These are phyloP conservation scores for Drosophila tripunctata DNA, from an alignment of 2,888 invertebrate species.

Conservation along the genomic window DNA sequence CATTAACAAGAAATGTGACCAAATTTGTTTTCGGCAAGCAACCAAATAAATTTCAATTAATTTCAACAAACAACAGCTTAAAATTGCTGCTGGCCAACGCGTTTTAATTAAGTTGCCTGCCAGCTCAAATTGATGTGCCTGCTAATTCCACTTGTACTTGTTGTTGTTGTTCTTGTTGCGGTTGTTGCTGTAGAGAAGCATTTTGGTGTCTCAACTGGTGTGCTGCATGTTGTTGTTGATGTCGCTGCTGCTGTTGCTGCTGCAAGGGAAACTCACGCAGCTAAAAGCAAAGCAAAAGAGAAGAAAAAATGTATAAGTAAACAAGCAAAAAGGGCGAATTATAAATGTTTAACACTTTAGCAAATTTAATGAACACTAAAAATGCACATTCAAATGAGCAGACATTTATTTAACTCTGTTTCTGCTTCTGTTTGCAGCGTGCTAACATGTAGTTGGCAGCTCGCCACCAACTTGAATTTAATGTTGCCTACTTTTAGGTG, in stretches of 20 bases:
- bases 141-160: constrained; percentile 41
- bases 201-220: constrained; percentile 56
- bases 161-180: constrained; percentile 4
- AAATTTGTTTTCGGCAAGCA: constrained; percentile 41
- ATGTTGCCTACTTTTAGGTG: constrained; percentile 14
- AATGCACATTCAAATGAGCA: constrained; percentile 48
- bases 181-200: constrained; percentile 25
- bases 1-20: constrained; percentile 40
- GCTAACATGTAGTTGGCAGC: constrained; percentile 16
- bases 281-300: background rate
- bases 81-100: constrained; percentile 44
- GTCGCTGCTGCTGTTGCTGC: constrained; percentile 19
- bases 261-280: constrained; percentile 34
- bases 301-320: constrained; percentile 11
- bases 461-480: background rate
- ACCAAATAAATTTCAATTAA: constrained; percentile 67
- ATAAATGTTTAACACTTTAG: constrained; percentile 60
- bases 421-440: constrained; percentile 22
- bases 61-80: constrained; percentile 43
- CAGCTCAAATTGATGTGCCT: constrained; percentile 62
- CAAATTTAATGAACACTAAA: constrained; percentile 71
- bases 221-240: constrained; percentile 31
- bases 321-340: constrained; percentile 51
- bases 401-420: constrained; percentile 52
- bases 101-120: constrained; percentile 72